phyloP scores from a whole-genome alignment of 1,140 invertebrate species.

The Ips typographus region DNA sequence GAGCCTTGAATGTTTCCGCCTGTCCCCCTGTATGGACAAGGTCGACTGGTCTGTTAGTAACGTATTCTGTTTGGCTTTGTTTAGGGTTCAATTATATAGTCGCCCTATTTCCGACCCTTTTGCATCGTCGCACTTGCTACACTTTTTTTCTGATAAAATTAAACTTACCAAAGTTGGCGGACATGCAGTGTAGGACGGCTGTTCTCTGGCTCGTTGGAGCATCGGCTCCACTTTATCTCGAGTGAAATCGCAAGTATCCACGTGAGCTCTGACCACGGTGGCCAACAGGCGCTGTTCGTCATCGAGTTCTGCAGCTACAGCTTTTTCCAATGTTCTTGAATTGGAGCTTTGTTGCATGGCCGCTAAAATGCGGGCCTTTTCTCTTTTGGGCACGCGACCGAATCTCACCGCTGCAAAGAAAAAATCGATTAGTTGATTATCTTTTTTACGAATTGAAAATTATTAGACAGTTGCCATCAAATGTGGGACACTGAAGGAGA shows the following conservation, averaged over 20 bases:
- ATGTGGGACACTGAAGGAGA: constrained; percentile 14
- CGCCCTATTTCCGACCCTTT: constrained; percentile 28
- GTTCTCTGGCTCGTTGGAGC: constrained; percentile 78
- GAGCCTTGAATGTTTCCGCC: constrained; percentile 54
- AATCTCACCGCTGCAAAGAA: constrained; percentile 93
- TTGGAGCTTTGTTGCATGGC: constrained; percentile 97
- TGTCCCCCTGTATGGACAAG: constrained; percentile 49
- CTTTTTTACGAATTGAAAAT: too few species aligned
- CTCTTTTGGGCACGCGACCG: constrained; percentile 97
- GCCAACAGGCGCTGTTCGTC: constrained; percentile 82
- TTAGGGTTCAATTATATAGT: constrained; percentile 18
- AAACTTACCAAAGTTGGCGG: constrained; percentile 75
- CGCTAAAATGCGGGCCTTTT: constrained; percentile 97
- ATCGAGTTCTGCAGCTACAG: constrained; percentile 85
- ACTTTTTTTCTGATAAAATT: constrained; percentile 3
- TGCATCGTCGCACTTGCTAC: not conserved
- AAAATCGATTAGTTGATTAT: too few species aligned
- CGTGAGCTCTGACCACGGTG: constrained; percentile 87
- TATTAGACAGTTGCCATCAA: too few species aligned
- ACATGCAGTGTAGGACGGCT: constrained; percentile 82
- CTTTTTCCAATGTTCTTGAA: constrained; percentile 85
- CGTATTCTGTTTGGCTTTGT: constrained; percentile 19
- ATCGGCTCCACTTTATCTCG: constrained; percentile 88
- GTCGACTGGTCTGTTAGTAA: constrained; percentile 48
- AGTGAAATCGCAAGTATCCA: constrained; percentile 95